Conservation (phyloP, 2,888 invertebrate genomes). For the Cremastobaeus sp. region DNA sequence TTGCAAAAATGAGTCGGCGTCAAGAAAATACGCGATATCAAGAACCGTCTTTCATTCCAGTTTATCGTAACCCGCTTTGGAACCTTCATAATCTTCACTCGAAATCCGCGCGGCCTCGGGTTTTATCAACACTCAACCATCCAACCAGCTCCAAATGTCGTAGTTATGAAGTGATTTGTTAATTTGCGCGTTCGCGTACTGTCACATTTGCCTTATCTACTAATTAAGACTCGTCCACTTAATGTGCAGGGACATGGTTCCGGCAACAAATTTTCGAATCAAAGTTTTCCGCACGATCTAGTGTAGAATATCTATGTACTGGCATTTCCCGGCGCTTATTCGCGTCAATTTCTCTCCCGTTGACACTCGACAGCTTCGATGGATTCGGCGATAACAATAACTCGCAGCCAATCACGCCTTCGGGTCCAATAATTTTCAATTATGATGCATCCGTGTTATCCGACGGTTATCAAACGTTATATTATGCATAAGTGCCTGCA, state of each 20-base stretch:
- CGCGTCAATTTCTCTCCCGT: too few relatives aligned
- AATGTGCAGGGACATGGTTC: conserved; percentile 22
- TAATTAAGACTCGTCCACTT: conserved; percentile 52
- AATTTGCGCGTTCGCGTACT: conserved; percentile 32
- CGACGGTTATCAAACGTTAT: too few relatives aligned
- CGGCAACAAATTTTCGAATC: conserved; percentile 52
- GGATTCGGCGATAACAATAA: conserved; percentile 25
- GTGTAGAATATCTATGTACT: conserved; percentile 48
- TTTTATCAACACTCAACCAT: conserved; percentile 33
- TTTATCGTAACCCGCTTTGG: neutral
- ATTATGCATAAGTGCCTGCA: too few relatives aligned
- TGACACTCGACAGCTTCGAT: too few relatives aligned
- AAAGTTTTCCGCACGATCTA: conserved; percentile 39
- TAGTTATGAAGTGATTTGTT: conserved; percentile 39
- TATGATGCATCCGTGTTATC: neutral
- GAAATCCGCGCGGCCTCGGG: neutral
- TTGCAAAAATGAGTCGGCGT: too few relatives aligned
- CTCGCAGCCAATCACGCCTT: neutral
- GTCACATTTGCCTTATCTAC: conserved; percentile 49
- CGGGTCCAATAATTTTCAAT: conserved; percentile 5
- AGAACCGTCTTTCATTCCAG: too few relatives aligned
- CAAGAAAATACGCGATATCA: too few relatives aligned
- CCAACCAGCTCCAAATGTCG: conserved; percentile 8
- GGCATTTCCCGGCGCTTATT: too few relatives aligned
- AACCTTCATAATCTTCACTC: neutral